Base-by-base conservation (phyloP, 2,888 invertebrate genomes). In the Elysia crispata region DNA sequence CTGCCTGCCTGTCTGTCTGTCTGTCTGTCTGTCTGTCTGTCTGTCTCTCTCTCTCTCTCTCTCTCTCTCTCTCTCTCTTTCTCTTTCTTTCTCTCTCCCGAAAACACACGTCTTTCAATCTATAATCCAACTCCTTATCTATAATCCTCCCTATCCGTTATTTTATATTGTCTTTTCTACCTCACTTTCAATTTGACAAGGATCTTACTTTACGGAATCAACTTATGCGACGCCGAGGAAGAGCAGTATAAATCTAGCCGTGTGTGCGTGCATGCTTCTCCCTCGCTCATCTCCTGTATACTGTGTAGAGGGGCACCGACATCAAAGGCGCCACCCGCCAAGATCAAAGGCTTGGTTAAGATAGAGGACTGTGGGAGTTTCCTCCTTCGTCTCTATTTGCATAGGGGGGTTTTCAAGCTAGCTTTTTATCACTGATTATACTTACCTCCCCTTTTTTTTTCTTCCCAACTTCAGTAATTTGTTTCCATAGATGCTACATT, bases 31-130 rank as follows among this genome's bases (percentile, higher is more conserved):
- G 5, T 41, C 41, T 41, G 5, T 41, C 41, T 41, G 5, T 41
- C 41, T 41, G 5, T 41, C 41, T 41, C 41, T 41, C 41, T 41
- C 41, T 41, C 41, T 41, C 41, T 41, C 41, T 41, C 5, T 11
- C 41, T 41, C 3, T 6, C 41, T 41, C 11, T 11, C 41, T 41
- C 41, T 41, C 41, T 41, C 5, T 41, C 3, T 11, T 11, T 67
- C 67, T 67, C 67, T 67, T 20, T 28, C 67, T 67, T 33, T 67
- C 67, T 67, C 67, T 28, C 67, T 67, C 67, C 33, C 66, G 8
- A 3, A 66, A 25, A 25, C 66, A 66, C 1, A 25, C 66, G 23
- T 20, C 6, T 28, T 72, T 28, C 50, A 41, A 54, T 54, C 50
- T 41, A 28, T 54, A 25, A 23, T 25, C 28, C 54, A 31, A 30